Base-by-base conservation (phyloP, 2,888 invertebrate species). In the Philhelius pedissequus region DNA sequence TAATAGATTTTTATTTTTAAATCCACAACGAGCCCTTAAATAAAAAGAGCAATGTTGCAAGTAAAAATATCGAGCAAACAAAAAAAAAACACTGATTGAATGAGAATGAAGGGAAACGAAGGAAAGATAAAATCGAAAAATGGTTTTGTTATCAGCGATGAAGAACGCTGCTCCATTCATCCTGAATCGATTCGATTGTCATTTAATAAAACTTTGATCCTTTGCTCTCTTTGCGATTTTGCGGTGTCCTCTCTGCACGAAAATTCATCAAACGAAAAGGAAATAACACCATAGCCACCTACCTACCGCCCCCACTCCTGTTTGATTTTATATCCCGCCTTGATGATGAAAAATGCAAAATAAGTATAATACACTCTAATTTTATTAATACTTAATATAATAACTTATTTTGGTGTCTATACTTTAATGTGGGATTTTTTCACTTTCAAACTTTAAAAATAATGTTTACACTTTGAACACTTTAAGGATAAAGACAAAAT, bases 141-240 rank as follows among this genome's bases (percentile, higher is more conserved):
- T 79, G 79, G 70, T 83, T 83, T 79, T 66, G 74, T 74, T 79
- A 83, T 83, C 79, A 60, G 54, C 70, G 83, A 75, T 74, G 79
- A 75, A 66, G 69, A 79, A 54, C 30, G 69, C 69, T 83, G 38
- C 48, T 18, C 54, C 62, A 45, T 60, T 69, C 48, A 69, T 73
- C 73, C 54, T 40, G 62, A 78, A 62, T 83, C 69, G 78, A 74
- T 75, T 83, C 69, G 74, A 78, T 74, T 78, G 62, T 35, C 66
- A 58, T 80, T 80, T 75, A 80, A 75, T 80, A 75, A 80, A 75
- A 75, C 54, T 50, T 70, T 80, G 69, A 76, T 71, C 64, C 52
- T 62, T 45, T 56, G 56, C 62, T 66, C 58, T 73, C 56, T 18
- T 22, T n/a, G n/a, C n/a, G n/a, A n/a, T n/a, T n/a, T n/a, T 25